Percentiles rank a stretch among this genome's conserved stretches.
phyloP scores from a whole-genome alignment of 1,140 invertebrate species.

The Brachionus asplanchnoidis region DNA sequence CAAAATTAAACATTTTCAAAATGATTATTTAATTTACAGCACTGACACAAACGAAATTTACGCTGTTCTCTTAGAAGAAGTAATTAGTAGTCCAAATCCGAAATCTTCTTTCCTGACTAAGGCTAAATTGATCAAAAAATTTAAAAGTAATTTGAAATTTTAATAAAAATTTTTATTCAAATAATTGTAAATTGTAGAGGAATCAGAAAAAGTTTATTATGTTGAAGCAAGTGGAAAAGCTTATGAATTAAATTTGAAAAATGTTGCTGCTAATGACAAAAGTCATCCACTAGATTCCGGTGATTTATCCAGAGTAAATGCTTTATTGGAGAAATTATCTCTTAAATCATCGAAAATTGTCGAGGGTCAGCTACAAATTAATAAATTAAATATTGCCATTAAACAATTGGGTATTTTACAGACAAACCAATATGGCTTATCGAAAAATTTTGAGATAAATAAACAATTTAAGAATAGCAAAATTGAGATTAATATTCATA shows the following conservation, averaged over 20 bases:
- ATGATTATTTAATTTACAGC: background rate
- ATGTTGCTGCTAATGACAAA: background rate
- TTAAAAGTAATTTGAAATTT: background rate
- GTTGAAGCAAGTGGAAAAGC: background rate
- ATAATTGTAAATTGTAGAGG: background rate
- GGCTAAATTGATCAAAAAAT: background rate
- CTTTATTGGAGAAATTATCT: background rate
- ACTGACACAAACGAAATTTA: background rate
- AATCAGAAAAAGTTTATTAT: background rate
- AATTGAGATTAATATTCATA: background rate
- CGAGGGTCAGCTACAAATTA: background rate
- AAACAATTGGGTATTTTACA: constrained; percentile 25
- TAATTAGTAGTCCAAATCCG: background rate
- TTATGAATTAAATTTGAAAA: background rate
- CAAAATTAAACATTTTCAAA: background rate
- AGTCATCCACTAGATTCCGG: background rate
- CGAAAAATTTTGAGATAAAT: background rate
- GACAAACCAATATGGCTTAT: background rate
- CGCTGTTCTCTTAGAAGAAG: background rate
- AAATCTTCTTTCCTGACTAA: background rate
- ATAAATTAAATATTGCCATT: background rate
- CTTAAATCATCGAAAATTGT: background rate
- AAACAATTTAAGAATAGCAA: background rate
- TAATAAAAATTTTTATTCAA: background rate
- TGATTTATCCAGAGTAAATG: background rate